phyloP scores from a whole-genome alignment of 2,888 invertebrate genomes.

The Dolomedes plantarius region DNA sequence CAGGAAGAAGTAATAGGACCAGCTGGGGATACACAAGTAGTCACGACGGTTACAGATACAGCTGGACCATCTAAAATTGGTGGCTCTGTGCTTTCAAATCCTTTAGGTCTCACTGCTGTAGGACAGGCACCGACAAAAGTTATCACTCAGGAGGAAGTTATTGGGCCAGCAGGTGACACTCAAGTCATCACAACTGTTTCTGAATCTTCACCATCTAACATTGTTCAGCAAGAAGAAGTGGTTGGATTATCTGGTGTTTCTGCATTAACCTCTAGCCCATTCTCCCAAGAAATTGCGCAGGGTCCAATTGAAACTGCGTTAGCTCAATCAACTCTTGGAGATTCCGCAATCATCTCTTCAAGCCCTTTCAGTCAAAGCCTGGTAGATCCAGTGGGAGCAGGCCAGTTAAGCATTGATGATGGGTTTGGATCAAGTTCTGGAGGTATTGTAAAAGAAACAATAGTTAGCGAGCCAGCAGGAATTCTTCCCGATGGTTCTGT shows the following conservation, averaged over 20 bases:
- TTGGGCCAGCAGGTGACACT: slow-evolving; percentile 35
- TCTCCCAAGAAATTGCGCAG: slow-evolving; percentile 41
- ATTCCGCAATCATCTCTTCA: slow-evolving; percentile 13
- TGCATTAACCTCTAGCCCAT: slow-evolving; percentile 24
- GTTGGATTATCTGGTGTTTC: slow-evolving; percentile 15
- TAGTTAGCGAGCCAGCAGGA: neutral
- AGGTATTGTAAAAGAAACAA: slow-evolving; percentile 34
- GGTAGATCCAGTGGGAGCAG: slow-evolving; percentile 30
- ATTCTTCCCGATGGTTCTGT: neutral
- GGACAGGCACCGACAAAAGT: neutral
- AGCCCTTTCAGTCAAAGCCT: slow-evolving; percentile 20
- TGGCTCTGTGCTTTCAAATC: neutral
- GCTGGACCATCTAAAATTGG: slow-evolving; percentile 26
- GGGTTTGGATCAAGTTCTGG: neutral
- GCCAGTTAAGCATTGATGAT: slow-evolving; percentile 26
- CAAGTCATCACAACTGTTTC: slow-evolving; percentile 36
- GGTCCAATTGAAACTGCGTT: slow-evolving; percentile 39
- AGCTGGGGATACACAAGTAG: neutral
- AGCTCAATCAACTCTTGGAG: slow-evolving; percentile 29
- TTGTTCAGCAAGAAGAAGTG: slow-evolving; percentile 45
- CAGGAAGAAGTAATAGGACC: slow-evolving; percentile 17
- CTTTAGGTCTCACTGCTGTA: neutral
- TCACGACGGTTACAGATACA: slow-evolving; percentile 10
- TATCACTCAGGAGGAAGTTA: slow-evolving; percentile 31
- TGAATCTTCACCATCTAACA: neutral